Conservation (phyloP, 2,113 vertebrate species). For the Pteropus alecto region DNA sequence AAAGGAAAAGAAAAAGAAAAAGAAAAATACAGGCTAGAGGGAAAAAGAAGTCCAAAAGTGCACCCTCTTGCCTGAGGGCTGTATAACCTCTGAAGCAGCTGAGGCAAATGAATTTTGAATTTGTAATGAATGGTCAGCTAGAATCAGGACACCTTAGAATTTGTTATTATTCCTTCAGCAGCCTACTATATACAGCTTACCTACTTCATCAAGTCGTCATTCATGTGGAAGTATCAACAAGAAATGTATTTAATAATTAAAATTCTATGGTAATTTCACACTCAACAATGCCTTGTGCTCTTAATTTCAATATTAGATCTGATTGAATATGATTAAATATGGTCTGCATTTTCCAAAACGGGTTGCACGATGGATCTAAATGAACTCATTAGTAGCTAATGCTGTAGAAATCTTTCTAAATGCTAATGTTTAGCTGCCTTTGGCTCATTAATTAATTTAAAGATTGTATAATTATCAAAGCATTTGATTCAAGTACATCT, state of each 20-base stretch:
- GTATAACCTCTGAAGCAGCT: not conserved
- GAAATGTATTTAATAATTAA: conserved; percentile 78
- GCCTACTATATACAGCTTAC: not conserved
- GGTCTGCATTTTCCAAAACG: conserved; percentile 80
- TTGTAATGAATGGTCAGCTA: not conserved
- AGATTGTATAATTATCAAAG: conserved; percentile 86
- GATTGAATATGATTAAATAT: conserved; percentile 87
- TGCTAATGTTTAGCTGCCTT: conserved; percentile 88
- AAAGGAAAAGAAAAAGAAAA: not conserved
- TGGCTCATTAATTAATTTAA: conserved; percentile 89
- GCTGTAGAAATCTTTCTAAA: conserved; percentile 85
- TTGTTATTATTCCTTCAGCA: not conserved
- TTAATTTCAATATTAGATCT: conserved; percentile 84
- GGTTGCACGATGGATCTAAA: conserved; percentile 83
- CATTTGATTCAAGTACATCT: conserved; percentile 83
- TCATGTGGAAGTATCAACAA: conserved; percentile 57
- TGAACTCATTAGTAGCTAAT: conserved; percentile 88
- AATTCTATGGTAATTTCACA: conserved; percentile 84
- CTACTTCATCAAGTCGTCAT: conserved; percentile 37
- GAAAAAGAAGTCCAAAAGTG: not conserved
- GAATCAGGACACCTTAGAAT: not conserved
- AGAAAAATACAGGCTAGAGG: not conserved
- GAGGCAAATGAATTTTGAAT: not conserved
- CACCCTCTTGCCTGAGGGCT: not conserved
- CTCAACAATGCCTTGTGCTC: conserved; percentile 81